Evolutionary conservation across 2,888 invertebrate genomes (phyloP), one percentile per base, ranked within the genome.

Genomic region (Cerceris rybyensis): DNA sequence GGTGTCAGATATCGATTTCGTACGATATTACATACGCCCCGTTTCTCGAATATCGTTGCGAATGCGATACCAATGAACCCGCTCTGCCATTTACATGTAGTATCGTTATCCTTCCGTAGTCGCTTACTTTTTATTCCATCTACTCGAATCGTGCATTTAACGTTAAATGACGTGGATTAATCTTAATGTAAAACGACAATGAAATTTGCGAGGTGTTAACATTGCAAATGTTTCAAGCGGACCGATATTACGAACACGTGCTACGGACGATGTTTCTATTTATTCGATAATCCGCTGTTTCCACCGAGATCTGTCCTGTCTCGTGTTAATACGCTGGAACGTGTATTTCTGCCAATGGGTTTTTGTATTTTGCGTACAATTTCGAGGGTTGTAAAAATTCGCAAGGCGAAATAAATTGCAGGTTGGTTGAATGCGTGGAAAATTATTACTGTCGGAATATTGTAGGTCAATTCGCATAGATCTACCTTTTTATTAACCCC

Each of bases 1-100:
- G 49, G 28, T 65, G 65, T 58, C 65, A 52, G 9, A 57, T 43
- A 71, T 65, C 52, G 65, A 71, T 71, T 71, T 59, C 43, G 9
- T 0, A 5, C 43, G 52, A n/a, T 43, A 43, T 50, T 50, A 50
- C n/a, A n/a, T n/a, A n/a, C n/a, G 9, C n/a, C 50, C 6, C n/a
- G 50, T 50, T 7, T 50, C n/a, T 7, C 50, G 50, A 50, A 50
- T n/a, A n/a, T n/a, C 6, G n/a, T 50, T 50, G 11, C 50, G 50
- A 46, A 46, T 13, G 13, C 13, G 11, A 6, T n/a, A 50, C 50
- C 6, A n/a, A 50, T 50, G n/a, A n/a, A n/a, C 50, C 13, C 50
- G 11, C n/a, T n/a, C 6, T 8, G 46, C 9, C 46, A 46, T 46
- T 46, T 46, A 46, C 11, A 46, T 46, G 46, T 11, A n/a, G 50